Percentiles rank a stretch among this genome's conserved stretches.
Conservation (phyloP, 1,140 invertebrate genomes). For the Trissolcus basalis region DNA sequence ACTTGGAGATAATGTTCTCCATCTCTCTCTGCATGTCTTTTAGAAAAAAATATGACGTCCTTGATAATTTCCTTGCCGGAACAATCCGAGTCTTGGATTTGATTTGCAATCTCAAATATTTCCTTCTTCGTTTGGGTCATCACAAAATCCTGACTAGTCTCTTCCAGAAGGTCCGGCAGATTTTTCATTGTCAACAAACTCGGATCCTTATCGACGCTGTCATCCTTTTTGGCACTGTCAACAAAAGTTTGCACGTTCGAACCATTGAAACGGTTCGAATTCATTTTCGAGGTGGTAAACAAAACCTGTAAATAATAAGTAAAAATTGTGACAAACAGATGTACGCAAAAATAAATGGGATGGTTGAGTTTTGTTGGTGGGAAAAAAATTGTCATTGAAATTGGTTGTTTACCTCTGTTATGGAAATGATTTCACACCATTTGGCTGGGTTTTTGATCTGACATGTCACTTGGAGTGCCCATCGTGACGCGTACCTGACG, state of each 20-base stretch:
- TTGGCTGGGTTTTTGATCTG: neutral
- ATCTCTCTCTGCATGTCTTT: slow-evolving; percentile 67
- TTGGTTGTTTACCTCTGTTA: no score
- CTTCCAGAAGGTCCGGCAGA: slow-evolving; percentile 33
- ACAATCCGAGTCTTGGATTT: slow-evolving; percentile 5
- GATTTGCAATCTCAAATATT: no score
- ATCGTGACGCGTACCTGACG: slow-evolving; percentile 16
- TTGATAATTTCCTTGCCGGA: slow-evolving; percentile 62
- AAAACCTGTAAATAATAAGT: neutral
- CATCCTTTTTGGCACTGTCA: slow-evolving; percentile 36
- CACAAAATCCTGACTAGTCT: slow-evolving; percentile 13
- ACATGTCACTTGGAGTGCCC: neutral
- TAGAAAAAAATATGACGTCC: slow-evolving; percentile 54
- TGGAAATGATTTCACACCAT: no score
- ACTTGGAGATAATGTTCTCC: slow-evolving; percentile 62
- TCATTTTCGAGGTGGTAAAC: slow-evolving; percentile 6
- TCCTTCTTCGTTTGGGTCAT: no score
- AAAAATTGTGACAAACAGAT: no score
- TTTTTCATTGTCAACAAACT: slow-evolving; percentile 23
- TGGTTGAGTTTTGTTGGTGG: no score
- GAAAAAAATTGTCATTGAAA: no score
- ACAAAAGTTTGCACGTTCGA: slow-evolving; percentile 2
- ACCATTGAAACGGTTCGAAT: neutral
- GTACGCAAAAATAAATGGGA: no score
- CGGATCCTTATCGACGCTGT: slow-evolving; percentile 13